phyloP scores from a whole-genome alignment of 2,113 vertebrate genomes.

The Phocoena phocoena region DNA sequence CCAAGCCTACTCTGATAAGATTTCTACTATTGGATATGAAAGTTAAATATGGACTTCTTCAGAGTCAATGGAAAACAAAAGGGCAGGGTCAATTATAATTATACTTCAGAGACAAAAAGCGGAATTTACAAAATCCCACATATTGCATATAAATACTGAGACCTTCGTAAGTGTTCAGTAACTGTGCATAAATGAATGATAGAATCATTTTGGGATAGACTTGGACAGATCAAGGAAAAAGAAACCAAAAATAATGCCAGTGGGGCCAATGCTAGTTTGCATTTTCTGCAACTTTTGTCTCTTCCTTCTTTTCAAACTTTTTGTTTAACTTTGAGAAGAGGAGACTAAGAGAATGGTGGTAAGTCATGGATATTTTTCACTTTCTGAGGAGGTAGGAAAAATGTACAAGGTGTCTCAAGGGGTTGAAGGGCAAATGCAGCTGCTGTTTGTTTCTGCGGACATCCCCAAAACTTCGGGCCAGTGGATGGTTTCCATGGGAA shows the following conservation, averaged over 20 bases:
- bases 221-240: background rate
- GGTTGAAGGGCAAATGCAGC: background rate
- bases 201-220: background rate
- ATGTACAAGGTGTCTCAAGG: background rate
- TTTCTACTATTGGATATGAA: background rate
- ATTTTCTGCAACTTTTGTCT: background rate
- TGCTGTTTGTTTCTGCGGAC: background rate
- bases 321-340: background rate
- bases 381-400: background rate
- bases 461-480: background rate
- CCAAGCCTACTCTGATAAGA: background rate
- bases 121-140: background rate
- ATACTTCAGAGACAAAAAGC: background rate
- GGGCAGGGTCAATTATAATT: background rate
- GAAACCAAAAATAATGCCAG: background rate
- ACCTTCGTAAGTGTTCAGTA: background rate
- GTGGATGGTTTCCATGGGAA: background rate
- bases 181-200: background rate
- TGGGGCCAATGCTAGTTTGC: background rate
- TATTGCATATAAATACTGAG: background rate
- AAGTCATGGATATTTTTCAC: background rate
- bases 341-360: background rate
- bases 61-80: background rate
- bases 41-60: background rate
- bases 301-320: background rate